phyloP scores from a whole-genome alignment of 1,140 invertebrate species.

The Drosophila parabipectinata region DNA sequence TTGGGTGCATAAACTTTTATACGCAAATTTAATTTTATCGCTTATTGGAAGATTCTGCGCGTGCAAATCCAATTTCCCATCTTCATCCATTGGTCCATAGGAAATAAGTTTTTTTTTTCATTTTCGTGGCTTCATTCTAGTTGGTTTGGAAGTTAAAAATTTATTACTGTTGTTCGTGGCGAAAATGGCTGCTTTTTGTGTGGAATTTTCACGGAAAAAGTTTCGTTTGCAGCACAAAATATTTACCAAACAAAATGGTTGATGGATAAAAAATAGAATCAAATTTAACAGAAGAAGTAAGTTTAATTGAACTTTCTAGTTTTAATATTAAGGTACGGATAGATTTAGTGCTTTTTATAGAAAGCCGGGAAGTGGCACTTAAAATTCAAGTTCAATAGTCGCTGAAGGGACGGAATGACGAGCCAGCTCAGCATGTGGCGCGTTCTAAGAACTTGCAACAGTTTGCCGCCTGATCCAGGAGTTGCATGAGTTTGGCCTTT shows the following conservation, averaged over 20 bases:
- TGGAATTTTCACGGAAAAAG: slow-evolving; percentile 1
- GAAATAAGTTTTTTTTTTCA: neutral
- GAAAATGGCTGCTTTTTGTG: slow-evolving; percentile 11
- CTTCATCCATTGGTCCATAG: neutral
- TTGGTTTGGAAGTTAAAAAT: slow-evolving; percentile 32
- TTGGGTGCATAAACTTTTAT: slow-evolving; percentile 36
- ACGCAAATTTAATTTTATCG: slow-evolving; percentile 46
- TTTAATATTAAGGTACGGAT: neutral
- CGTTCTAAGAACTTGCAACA: slow-evolving; percentile 80
- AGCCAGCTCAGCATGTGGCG: slow-evolving; percentile 75
- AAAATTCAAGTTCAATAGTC: slow-evolving; percentile 80
- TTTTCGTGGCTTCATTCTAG: slow-evolving; percentile 11
- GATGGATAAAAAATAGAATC: slow-evolving; percentile 2
- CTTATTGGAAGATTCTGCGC: slow-evolving; percentile 41
- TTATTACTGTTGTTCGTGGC: slow-evolving; percentile 20
- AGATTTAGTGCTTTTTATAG: neutral
- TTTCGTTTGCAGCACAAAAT: neutral
- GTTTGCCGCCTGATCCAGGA: slow-evolving; percentile 57
- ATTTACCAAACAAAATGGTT: neutral
- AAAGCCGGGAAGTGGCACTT: slow-evolving; percentile 51
- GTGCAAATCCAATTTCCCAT: slow-evolving; percentile 32
- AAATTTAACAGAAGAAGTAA: neutral
- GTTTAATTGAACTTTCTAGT: too few species aligned
- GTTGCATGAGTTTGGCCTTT: slow-evolving; percentile 17
- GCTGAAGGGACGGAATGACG: slow-evolving; percentile 44